Conservation (phyloP, 92 coral and sea anemone species). For the Parazoanthus swiftii region DNA sequence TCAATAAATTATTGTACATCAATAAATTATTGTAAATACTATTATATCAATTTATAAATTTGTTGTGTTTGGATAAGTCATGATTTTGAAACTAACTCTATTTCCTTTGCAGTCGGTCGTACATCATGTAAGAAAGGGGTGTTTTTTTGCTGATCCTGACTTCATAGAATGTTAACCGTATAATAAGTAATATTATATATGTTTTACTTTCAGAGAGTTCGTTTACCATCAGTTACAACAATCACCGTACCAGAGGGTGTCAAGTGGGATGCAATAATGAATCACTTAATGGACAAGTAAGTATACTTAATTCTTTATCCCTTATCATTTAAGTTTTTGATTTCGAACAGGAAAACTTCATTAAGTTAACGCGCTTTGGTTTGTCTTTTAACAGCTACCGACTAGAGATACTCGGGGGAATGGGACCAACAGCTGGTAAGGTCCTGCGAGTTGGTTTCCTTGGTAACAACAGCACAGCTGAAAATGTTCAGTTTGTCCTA, state of each 20-base stretch:
- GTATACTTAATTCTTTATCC: background rate
- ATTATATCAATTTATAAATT: too few relatives aligned
- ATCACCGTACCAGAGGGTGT: constrained; percentile 87
- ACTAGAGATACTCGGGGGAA: constrained; percentile 93
- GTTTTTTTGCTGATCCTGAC: background rate
- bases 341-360: background rate
- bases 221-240: constrained; percentile 89
- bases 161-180: background rate
- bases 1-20: too few relatives aligned
- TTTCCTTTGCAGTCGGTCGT: background rate
- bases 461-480: constrained; percentile 86
- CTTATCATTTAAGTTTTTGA: too few relatives aligned
- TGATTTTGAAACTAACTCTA: background rate
- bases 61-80: background rate
- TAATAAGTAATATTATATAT: background rate
- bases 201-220: constrained; percentile 45
- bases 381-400: constrained; percentile 66
- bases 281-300: constrained; percentile 84
- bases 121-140: background rate
- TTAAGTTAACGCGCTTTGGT: background rate
- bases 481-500: constrained; percentile 82
- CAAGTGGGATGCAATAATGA: constrained; percentile 86
- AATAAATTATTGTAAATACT: too few relatives aligned
- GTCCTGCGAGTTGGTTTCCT: constrained; percentile 97
- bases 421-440: constrained; percentile 94